phyloP scores from a whole-genome alignment of 2,797 vertebrate species.

The Crossoptilon crossoptilon region DNA sequence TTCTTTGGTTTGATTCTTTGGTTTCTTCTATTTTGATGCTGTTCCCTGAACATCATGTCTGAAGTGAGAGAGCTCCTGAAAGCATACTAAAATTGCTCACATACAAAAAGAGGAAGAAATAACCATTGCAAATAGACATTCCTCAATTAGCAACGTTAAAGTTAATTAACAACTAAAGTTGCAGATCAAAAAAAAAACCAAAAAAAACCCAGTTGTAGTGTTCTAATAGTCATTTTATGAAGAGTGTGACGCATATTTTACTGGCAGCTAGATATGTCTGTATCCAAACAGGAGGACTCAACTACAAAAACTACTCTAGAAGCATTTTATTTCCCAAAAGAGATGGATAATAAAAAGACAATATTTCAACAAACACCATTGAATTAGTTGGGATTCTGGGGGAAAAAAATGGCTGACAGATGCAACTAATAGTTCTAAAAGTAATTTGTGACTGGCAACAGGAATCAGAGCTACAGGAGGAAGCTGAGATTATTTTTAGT shows the following conservation, averaged over 20 bases:
- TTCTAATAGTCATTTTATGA: background rate
- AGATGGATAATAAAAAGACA: background rate
- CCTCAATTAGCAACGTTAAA: background rate
- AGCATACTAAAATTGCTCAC: background rate
- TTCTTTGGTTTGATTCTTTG: background rate
- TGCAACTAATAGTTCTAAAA: background rate
- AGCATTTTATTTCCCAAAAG: background rate
- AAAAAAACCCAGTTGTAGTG: background rate
- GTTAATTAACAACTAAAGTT: background rate
- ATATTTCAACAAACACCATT: background rate
- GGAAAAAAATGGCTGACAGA: background rate
- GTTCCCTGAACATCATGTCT: accelerated
- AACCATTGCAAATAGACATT: background rate
- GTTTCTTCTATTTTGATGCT: background rate
- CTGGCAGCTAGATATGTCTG: background rate
- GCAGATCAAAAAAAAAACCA: background rate
- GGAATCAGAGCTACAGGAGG: background rate
- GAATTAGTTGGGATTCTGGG: background rate
- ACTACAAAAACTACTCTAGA: background rate
- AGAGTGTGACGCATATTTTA: background rate
- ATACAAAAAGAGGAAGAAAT: background rate
- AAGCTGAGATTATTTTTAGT: background rate
- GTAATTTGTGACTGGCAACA: background rate
- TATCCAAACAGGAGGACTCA: background rate
- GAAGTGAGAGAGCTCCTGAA: background rate